A percentile compares a stretch with the other conserved stretches of the same genome.
phyloP scores from a whole-genome alignment of 2,888 invertebrate genomes.

The Drosophila putrida region DNA sequence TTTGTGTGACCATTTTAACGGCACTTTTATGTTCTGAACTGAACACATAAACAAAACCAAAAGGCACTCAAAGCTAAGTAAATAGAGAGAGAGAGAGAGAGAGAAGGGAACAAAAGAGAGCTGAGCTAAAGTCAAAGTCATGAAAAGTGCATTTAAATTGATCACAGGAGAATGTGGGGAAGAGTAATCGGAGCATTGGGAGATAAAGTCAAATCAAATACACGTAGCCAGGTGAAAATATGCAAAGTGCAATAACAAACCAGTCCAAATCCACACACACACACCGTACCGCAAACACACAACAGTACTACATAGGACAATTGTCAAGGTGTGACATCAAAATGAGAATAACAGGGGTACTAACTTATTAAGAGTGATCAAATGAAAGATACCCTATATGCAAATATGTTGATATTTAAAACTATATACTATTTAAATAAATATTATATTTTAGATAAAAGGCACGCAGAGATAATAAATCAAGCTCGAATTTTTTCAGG shows the following conservation, averaged over 20 bases:
- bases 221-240: conserved; percentile 52
- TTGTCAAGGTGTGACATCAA: conserved; percentile 55
- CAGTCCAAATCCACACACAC: conserved; percentile 25
- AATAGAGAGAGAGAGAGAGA: conserved; percentile 1
- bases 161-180: conserved; percentile 12
- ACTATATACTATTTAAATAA: too few species aligned
- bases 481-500: too few species aligned
- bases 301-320: conserved; percentile 36
- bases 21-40: conserved; percentile 55
- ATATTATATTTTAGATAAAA: too few species aligned
- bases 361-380: neutral
- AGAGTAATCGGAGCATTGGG: conserved; percentile 28
- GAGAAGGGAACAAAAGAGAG: conserved; percentile 24
- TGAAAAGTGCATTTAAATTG: conserved; percentile 71
- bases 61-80: conserved; percentile 45
- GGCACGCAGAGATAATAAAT: too few species aligned
- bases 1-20: conserved; percentile 42
- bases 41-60: conserved; percentile 52
- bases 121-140: conserved; percentile 28
- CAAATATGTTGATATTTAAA: neutral
- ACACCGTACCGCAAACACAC: conserved; percentile 4
- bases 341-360: conserved; percentile 9
- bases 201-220: conserved; percentile 58
- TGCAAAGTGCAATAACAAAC: conserved; percentile 65
- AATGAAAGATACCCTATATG: neutral